These are phyloP conservation scores for Tringa solitaria DNA, from an alignment of 2,113 vertebrate species.

Conservation along the genomic window DNA sequence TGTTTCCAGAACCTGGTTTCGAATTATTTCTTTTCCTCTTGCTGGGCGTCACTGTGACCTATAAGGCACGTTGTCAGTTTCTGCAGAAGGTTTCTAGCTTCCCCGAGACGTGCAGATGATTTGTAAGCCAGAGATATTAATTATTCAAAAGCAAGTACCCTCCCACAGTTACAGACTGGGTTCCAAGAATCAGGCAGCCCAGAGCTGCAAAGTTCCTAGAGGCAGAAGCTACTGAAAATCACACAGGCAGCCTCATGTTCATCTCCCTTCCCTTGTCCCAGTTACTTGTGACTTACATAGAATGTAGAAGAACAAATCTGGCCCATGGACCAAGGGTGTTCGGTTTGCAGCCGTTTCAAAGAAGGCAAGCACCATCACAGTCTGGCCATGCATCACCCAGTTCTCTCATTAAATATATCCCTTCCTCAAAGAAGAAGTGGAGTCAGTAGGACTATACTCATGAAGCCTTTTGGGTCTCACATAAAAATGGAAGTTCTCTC, in stretches of 20 bases:
- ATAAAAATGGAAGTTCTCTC: not conserved
- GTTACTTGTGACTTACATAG: not conserved
- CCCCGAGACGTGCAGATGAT: not conserved
- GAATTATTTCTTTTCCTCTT: conserved; percentile 59
- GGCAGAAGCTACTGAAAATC: not conserved
- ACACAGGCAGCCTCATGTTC: not conserved
- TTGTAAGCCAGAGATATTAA: not conserved
- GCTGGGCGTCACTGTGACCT: conserved; percentile 35
- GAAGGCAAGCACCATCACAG: not conserved
- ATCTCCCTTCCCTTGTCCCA: not conserved
- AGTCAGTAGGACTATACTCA: not conserved
- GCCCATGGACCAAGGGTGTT: not conserved
- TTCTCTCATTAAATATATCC: not conserved
- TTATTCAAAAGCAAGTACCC: not conserved
- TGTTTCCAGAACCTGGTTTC: conserved; percentile 1
- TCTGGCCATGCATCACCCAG: not conserved
- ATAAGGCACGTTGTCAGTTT: not conserved
- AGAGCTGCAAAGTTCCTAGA: not conserved
- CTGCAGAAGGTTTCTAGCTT: not conserved
- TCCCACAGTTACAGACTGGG: not conserved
- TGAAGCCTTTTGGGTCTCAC: not conserved
- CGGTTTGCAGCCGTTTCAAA: not conserved
- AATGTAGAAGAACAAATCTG: not conserved
- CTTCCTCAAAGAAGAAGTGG: not conserved
- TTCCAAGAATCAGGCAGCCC: not conserved